phyloP scores from a whole-genome alignment of 2,888 invertebrate species.

The Scaptomyza cyrtandrae region DNA sequence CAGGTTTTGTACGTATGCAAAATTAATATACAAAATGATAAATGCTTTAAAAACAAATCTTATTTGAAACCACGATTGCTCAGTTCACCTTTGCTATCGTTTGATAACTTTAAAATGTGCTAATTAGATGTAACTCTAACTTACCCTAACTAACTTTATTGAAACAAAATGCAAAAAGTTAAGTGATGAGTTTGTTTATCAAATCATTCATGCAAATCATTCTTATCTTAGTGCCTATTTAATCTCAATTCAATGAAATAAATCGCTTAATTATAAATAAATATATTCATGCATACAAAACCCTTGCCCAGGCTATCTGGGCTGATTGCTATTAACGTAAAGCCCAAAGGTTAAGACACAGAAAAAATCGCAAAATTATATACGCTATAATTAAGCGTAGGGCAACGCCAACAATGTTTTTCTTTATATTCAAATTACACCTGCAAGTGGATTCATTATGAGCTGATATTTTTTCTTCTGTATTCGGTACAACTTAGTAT shows the following conservation, averaged over 20 bases:
- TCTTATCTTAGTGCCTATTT: too few relatives aligned
- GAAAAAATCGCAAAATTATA: too few relatives aligned
- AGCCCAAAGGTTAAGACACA: too few relatives aligned
- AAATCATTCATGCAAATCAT: not conserved
- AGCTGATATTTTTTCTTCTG: too few relatives aligned
- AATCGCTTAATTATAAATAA: too few relatives aligned
- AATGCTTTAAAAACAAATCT: slow-evolving; percentile 48
- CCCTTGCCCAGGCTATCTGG: not conserved
- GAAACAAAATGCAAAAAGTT: slow-evolving; percentile 18
- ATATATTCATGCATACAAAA: not conserved
- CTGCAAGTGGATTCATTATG: too few relatives aligned
- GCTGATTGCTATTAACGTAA: not conserved
- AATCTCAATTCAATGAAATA: too few relatives aligned
- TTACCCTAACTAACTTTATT: slow-evolving; percentile 21
- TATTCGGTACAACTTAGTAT: too few relatives aligned
- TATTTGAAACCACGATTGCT: slow-evolving; percentile 1
- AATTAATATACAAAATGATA: slow-evolving; percentile 41
- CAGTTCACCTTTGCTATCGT: too few relatives aligned
- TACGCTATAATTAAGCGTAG: too few relatives aligned
- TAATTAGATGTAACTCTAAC: slow-evolving; percentile 17
- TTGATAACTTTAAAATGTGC: not conserved
- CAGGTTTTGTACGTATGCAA: slow-evolving; percentile 22
- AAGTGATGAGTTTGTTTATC: not conserved
- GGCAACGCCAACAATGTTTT: too few relatives aligned
- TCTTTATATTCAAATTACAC: too few relatives aligned